phyloP scores from a whole-genome alignment of 1,140 invertebrate species.

The Calephelis nemesis region DNA sequence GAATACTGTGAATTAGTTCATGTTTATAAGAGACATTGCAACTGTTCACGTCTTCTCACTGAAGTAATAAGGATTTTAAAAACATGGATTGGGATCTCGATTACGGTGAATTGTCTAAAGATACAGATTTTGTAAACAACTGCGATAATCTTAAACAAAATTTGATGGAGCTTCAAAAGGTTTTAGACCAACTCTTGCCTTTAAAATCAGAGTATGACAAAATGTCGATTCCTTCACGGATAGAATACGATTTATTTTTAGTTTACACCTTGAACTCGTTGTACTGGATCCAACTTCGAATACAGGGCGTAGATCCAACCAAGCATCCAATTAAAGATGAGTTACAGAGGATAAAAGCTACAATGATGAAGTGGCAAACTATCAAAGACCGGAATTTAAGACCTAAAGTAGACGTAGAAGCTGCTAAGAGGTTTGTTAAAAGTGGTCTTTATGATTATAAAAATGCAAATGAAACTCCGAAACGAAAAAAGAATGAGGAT shows the following conservation, averaged over 20 bases:
- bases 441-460: constrained; percentile 79
- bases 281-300: constrained; percentile 81
- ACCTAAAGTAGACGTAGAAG: constrained; percentile 78
- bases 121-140: constrained; percentile 73
- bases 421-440: constrained; percentile 80
- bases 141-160: constrained; percentile 74
- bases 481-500: constrained; percentile 6
- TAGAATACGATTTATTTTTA: constrained; percentile 82
- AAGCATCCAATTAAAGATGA: constrained; percentile 80
- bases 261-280: constrained; percentile 80
- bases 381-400: constrained; percentile 79
- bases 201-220: constrained; percentile 71
- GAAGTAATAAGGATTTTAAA: background rate
- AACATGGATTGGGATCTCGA: constrained; percentile 53
- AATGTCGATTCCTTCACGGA: constrained; percentile 77
- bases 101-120: constrained; percentile 55
- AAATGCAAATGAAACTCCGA: constrained; percentile 1
- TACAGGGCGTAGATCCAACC: constrained; percentile 79
- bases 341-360: constrained; percentile 78
- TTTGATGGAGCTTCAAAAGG: constrained; percentile 75
- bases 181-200: constrained; percentile 68
- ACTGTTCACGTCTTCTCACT: background rate
- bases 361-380: constrained; percentile 80
- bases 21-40: background rate
- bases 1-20: too few relatives aligned